These are phyloP conservation scores for Lepidurus apus DNA, from an alignment of 1,140 invertebrate genomes.

Conservation along the genomic window DNA sequence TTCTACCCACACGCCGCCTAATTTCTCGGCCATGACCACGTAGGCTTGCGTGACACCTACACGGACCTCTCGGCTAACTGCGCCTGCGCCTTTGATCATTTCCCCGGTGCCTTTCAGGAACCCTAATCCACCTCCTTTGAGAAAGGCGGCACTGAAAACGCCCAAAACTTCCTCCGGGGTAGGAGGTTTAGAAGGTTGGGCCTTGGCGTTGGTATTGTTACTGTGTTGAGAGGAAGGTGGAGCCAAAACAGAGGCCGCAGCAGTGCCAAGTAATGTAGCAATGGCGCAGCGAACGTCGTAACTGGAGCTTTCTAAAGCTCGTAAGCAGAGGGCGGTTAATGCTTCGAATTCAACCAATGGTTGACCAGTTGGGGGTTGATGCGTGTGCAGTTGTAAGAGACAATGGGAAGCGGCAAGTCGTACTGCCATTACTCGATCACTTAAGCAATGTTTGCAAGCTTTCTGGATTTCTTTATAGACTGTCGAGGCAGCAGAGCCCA, in stretches of 20 bases:
- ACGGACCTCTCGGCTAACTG: constrained; percentile 88
- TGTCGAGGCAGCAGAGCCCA: constrained; percentile 78
- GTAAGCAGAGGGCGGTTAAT: constrained; percentile 78
- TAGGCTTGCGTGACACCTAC: constrained; percentile 72
- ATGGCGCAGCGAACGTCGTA: constrained; percentile 90
- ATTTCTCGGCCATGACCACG: constrained; percentile 60
- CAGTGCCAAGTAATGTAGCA: constrained; percentile 78
- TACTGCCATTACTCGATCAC: constrained; percentile 85
- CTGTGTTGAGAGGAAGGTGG: constrained; percentile 40
- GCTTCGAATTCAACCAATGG: constrained; percentile 90
- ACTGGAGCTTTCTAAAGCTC: constrained; percentile 87
- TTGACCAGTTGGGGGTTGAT: constrained; percentile 53
- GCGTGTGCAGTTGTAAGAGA: constrained; percentile 79
- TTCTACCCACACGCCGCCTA: constrained; percentile 92
- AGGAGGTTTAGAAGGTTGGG: constrained; percentile 46
- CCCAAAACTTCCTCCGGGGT: constrained; percentile 83
- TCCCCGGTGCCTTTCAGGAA: constrained; percentile 92
- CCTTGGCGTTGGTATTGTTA: constrained; percentile 16
- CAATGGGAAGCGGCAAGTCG: constrained; percentile 81
- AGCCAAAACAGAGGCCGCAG: constrained; percentile 75
- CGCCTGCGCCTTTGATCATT: constrained; percentile 90
- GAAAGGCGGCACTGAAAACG: constrained; percentile 88
- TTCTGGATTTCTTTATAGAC: constrained; percentile 91
- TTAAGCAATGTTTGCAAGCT: constrained; percentile 72
- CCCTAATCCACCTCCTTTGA: constrained; percentile 79